Evolutionary conservation across 2,797 vertebrate species (phyloP).

Genomic region (Phyllotis vaccarum): DNA sequence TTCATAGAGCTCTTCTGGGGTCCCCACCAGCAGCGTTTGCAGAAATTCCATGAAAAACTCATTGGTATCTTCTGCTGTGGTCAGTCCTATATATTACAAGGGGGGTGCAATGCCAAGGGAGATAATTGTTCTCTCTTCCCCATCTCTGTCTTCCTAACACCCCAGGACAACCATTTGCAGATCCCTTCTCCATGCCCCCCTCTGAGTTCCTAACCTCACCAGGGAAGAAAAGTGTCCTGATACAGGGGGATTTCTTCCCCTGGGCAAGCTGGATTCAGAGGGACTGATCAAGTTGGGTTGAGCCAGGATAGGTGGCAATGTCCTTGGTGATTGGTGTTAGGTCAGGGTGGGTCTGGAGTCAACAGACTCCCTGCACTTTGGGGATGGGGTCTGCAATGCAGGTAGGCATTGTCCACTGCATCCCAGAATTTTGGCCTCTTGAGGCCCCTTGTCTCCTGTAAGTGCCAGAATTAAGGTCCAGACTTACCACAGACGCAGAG

Average conservation of each 20-base stretch:
- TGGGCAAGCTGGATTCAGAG: neutral
- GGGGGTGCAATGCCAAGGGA: neutral
- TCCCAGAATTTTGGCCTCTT: neutral
- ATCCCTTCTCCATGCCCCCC: neutral
- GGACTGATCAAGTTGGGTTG: neutral
- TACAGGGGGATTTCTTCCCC: neutral
- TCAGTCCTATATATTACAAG: slow-evolving; percentile 47
- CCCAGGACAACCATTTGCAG: neutral
- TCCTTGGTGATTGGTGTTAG: neutral
- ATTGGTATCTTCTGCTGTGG: slow-evolving; percentile 21
- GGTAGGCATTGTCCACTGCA: no score
- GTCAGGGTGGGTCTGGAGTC: no score
- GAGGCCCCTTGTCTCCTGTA: rapidly evolving
- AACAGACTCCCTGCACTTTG: neutral
- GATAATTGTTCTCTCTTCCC: no score
- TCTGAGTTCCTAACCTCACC: neutral
- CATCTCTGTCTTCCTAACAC: neutral
- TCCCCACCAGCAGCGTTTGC: slow-evolving; percentile 78
- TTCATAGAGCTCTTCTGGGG: slow-evolving; percentile 72
- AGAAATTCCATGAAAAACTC: slow-evolving; percentile 82
- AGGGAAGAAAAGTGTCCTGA: neutral
- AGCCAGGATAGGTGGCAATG: neutral
- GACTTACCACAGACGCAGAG: slow-evolving; percentile 69
- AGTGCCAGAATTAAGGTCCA: neutral
- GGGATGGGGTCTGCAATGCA: neutral